phyloP scores from a whole-genome alignment of 53 echinoderm and acorn worm species.

The Zoroaster sp. region DNA sequence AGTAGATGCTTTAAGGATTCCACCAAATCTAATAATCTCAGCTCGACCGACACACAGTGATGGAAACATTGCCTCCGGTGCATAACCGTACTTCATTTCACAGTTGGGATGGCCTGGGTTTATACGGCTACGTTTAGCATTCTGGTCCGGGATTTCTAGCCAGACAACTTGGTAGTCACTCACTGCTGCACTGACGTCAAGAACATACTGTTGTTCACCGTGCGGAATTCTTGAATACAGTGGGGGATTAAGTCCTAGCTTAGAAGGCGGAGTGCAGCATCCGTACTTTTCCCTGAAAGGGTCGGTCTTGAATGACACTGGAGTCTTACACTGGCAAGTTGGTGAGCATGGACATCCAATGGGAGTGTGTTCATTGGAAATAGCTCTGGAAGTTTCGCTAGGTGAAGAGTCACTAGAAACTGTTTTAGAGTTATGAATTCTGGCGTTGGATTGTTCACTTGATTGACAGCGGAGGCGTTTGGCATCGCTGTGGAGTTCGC shows the following conservation, averaged over 20 bases:
- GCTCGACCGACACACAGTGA: slow-evolving; percentile 61
- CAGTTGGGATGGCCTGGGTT: background rate
- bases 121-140: background rate
- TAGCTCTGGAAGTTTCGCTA: background rate
- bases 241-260: background rate
- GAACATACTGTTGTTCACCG: slow-evolving; percentile 48
- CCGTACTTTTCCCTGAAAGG: background rate
- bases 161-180: slow-evolving; percentile 5
- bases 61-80: slow-evolving; percentile 51
- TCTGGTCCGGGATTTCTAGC: slow-evolving; percentile 32
- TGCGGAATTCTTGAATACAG: background rate
- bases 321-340: slow-evolving; percentile 8
- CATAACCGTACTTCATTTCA: slow-evolving; percentile 19
- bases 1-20: slow-evolving; percentile 19
- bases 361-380: background rate
- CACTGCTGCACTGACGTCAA: slow-evolving; percentile 32
- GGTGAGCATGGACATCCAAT: slow-evolving; percentile 31
- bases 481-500: background rate
- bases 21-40: slow-evolving; percentile 67
- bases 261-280: background rate
- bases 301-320: background rate
- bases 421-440: background rate
- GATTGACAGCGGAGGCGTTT: slow-evolving; percentile 4
- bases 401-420: background rate
- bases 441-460: background rate